Conservation (phyloP, 2,113 vertebrate species). For the Trichomycterus rosablanca region DNA sequence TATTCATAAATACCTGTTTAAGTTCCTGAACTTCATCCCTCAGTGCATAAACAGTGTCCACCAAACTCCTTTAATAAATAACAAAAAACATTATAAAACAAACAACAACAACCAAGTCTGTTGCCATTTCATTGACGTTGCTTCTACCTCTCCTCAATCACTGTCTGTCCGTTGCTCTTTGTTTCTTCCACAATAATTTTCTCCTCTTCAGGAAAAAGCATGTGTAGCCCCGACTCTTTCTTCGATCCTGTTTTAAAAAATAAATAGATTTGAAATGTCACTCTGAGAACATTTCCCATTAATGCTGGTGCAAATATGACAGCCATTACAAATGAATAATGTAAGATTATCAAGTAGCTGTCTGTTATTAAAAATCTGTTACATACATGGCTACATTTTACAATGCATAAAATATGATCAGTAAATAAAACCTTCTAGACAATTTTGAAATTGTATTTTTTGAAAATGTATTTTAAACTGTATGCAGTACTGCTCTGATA, state of each 20-base stretch:
- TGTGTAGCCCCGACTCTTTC: slow-evolving; percentile 87
- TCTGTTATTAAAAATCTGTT: too few relatives aligned
- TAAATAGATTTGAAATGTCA: background rate
- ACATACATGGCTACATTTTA: too few relatives aligned
- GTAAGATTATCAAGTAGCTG: too few relatives aligned
- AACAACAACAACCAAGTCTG: background rate
- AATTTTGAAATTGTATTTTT: too few relatives aligned
- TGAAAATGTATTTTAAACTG: too few relatives aligned
- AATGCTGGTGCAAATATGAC: too few relatives aligned
- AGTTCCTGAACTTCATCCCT: slow-evolving; percentile 94
- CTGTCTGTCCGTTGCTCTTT: slow-evolving; percentile 93
- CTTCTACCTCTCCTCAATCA: slow-evolving; percentile 93
- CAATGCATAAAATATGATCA: too few relatives aligned
- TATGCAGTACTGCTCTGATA: too few relatives aligned
- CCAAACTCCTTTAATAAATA: slow-evolving; percentile 78
- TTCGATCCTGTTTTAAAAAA: slow-evolving; percentile 73
- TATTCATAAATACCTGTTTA: slow-evolving; percentile 82
- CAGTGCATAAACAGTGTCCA: slow-evolving; percentile 94
- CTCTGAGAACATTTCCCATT: background rate
- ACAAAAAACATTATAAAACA: background rate
- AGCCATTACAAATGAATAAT: too few relatives aligned
- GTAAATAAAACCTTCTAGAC: too few relatives aligned
- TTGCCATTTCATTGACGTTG: background rate
- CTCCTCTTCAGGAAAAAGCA: slow-evolving; percentile 95
- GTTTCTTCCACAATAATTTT: slow-evolving; percentile 97